These are phyloP conservation scores for Peucedramus taeniatus DNA, from an alignment of 2,113 vertebrate species.

Conservation along the genomic window DNA sequence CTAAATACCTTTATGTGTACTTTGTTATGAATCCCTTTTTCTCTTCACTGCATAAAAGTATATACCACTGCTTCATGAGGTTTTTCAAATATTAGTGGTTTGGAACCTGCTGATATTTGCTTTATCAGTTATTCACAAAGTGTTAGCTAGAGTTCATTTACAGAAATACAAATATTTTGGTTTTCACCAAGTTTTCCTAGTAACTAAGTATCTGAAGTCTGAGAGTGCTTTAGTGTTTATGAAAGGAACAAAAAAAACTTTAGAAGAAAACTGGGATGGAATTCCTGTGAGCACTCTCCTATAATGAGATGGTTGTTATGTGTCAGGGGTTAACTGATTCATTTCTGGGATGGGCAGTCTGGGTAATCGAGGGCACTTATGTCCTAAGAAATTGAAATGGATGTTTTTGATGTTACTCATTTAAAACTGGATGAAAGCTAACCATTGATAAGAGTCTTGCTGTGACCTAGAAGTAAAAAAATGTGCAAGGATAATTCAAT, in stretches of 20 bases:
- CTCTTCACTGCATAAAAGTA: not conserved
- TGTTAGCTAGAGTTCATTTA: not conserved
- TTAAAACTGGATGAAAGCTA: not conserved
- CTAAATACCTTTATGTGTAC: not conserved
- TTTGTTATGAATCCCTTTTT: not conserved
- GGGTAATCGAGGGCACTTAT: not conserved
- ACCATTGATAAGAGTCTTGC: not conserved
- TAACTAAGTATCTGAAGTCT: not conserved
- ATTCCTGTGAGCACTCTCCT: not conserved
- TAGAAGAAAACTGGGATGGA: not conserved
- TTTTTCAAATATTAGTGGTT: not conserved
- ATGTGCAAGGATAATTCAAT: not conserved
- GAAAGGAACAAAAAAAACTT: not conserved
- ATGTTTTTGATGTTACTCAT: not conserved
- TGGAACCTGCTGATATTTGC: not conserved
- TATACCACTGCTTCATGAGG: not conserved
- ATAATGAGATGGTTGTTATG: not conserved
- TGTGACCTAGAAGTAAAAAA: not conserved
- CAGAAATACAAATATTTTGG: not conserved
- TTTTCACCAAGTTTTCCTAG: not conserved
- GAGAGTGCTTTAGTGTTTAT: not conserved
- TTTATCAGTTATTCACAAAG: not conserved
- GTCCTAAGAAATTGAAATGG: not conserved
- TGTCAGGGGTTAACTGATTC: not conserved
- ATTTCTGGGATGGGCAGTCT: not conserved